Base-by-base conservation (phyloP, 2,797 vertebrate genomes). In the Clarias fuscus region DNA sequence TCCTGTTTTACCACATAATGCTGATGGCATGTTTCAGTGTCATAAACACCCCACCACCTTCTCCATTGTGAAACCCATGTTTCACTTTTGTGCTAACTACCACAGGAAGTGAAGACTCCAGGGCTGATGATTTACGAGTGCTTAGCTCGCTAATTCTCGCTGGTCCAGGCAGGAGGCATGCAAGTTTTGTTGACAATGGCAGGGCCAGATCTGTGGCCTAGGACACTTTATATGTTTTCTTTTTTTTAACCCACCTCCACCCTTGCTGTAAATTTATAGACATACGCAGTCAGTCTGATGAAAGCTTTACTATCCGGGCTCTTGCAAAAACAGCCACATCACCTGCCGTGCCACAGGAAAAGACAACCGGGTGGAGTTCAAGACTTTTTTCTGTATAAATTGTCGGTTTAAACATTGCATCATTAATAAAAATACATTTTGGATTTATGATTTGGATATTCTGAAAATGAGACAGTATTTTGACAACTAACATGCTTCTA, bases 111-210 rank as follows among this genome's bases (percentile, higher is more conserved):
- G 90, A 87, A 89, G 88, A 87, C 86, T 90, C 90, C 86, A 83
- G 86, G 86, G 80, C 72, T 59, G 58, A 80, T 92, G 91, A 93
- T 93, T 93, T 92, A 94, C 88, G 87, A 92, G 83, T 89, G 90
- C 91, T 91, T 91, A 89, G 91, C 76, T 91, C 91, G 91, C 93
- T 92, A 90, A 92, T 92, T 93, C 89, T 93, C 84, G 3, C 1
- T 81, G 85, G 86, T 86, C 84, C 85, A 78, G 83, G 87, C 86
- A 89, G 90, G 80, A 89, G 85, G 83, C 72, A 86, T 88, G 90
- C 89, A 85, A 91, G 90, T 91, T 91, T 91, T 92, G 88, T 89
- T 80, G 62, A 84, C 84, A 65, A 80, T 88, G 90, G 85, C 86
- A 84, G 84, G 88, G 85, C 79, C 86, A 65, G 78, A 86, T 77